Evolutionary conservation across 2,113 vertebrate species (phyloP).

Genomic region (Lepus europaeus): DNA sequence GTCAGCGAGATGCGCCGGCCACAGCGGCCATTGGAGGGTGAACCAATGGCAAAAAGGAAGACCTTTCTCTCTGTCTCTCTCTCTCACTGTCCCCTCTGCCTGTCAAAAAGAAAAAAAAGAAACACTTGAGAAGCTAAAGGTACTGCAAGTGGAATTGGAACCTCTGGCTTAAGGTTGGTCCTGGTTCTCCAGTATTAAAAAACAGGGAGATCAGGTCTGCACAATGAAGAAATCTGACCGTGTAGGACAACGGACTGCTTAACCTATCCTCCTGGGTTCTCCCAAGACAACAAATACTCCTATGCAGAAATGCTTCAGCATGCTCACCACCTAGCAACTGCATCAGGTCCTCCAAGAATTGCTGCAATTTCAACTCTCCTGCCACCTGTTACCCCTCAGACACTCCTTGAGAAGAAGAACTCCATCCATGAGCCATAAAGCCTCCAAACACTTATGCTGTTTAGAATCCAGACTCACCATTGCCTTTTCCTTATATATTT

Average conservation of each 20-base stretch:
- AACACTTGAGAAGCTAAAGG: fast-evolving
- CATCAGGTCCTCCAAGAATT: conserved; percentile 88
- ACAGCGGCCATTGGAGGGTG: too few species aligned
- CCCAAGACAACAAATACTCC: conserved; percentile 95
- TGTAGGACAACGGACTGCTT: conserved; percentile 89
- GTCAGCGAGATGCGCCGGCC: too few species aligned
- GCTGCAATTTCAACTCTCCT: not conserved
- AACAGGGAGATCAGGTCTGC: conserved; percentile 92
- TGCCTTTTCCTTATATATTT: not conserved
- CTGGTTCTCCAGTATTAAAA: conserved; percentile 95
- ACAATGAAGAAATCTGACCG: conserved; percentile 92
- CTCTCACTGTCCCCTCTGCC: too few species aligned
- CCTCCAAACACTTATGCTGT: not conserved
- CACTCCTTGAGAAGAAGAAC: not conserved
- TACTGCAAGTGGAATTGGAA: fast-evolving
- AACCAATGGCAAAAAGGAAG: too few species aligned
- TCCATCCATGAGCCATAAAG: not conserved
- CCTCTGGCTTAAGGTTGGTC: fast-evolving
- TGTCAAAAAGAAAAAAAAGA: too few species aligned
- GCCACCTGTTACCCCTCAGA: not conserved
- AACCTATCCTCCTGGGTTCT: conserved; percentile 95
- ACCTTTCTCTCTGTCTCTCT: too few species aligned
- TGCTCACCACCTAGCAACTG: conserved; percentile 94
- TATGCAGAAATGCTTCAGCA: conserved; percentile 93
- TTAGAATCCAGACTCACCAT: not conserved